phyloP scores from a whole-genome alignment of 2,113 vertebrate species.

The Salvelinus alpinus region DNA sequence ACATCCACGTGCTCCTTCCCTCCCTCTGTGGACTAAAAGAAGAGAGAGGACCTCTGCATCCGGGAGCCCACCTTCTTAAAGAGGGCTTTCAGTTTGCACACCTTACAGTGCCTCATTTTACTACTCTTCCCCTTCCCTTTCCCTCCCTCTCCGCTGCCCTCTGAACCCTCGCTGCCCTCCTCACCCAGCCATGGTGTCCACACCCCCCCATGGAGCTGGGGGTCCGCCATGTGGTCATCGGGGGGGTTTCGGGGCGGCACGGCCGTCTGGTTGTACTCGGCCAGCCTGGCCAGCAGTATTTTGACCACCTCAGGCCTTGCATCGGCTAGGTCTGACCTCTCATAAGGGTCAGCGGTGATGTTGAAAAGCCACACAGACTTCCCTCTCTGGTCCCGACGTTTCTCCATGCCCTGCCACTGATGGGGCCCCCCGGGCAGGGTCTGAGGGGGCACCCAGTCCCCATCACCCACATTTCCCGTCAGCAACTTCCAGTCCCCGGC shows the following conservation, averaged over 20 bases:
- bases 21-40: conserved; percentile 42
- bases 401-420: conserved; percentile 82
- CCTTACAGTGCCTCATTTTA: conserved; percentile 59
- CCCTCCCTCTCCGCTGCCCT: conserved; percentile 42
- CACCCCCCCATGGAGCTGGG: conserved; percentile 85
- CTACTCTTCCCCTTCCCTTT: conserved; percentile 47
- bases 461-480: conserved; percentile 87
- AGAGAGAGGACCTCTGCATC: conserved; percentile 61
- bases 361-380: conserved; percentile 95
- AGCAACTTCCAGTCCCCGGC: conserved; percentile 90
- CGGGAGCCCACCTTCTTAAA: conserved; percentile 68
- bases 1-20: not conserved
- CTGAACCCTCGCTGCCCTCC: conserved; percentile 30
- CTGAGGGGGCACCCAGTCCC: conserved; percentile 89
- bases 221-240: conserved; percentile 88
- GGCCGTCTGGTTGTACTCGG: conserved; percentile 85
- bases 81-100: conserved; percentile 70
- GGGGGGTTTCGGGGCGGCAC: conserved; percentile 85
- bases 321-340: conserved; percentile 83
- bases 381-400: conserved; percentile 72
- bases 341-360: conserved; percentile 85
- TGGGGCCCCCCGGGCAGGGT: conserved; percentile 75
- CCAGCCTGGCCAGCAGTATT: conserved; percentile 79
- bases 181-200: conserved; percentile 90
- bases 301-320: conserved; percentile 83